Percentiles rank a stretch among this genome's conserved stretches.
Conservation (phyloP, 2,888 invertebrate species). For the Thecocarcelia acutangulata region DNA sequence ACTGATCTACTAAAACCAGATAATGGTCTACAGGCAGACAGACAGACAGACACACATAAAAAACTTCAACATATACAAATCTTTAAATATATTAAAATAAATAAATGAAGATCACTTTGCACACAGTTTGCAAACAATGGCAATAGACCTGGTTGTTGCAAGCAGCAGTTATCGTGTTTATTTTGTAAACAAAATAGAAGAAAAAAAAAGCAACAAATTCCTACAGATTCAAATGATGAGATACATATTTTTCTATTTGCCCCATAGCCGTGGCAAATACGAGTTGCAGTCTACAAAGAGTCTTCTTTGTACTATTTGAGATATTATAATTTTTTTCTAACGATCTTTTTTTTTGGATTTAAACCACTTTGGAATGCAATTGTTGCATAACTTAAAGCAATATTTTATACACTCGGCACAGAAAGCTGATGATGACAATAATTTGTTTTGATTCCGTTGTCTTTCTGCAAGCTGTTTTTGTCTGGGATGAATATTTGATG, state of each 20-base stretch:
- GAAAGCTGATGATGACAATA: slow-evolving; percentile 63
- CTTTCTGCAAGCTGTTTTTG: slow-evolving; percentile 3
- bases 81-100: slow-evolving; percentile 47
- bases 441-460: slow-evolving; percentile 57
- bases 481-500: slow-evolving; percentile 22
- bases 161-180: slow-evolving; percentile 6
- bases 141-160: slow-evolving; percentile 11
- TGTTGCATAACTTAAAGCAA: slow-evolving; percentile 57
- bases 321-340: slow-evolving; percentile 42
- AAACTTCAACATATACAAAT: slow-evolving; percentile 8
- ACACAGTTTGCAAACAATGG: slow-evolving; percentile 43
- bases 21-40: slow-evolving; percentile 44
- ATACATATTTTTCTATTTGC: slow-evolving; percentile 40
- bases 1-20: slow-evolving; percentile 63
- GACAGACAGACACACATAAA: slow-evolving; percentile 15
- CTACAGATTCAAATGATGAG: slow-evolving; percentile 66
- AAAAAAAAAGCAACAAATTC: slow-evolving; percentile 42
- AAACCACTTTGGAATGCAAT: slow-evolving; percentile 60
- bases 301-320: slow-evolving; percentile 43
- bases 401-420: slow-evolving; percentile 27
- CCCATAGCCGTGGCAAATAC: slow-evolving; percentile 20
- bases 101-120: slow-evolving; percentile 64
- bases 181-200: slow-evolving; percentile 9
- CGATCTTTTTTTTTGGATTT: slow-evolving; percentile 29
- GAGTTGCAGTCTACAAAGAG: slow-evolving; percentile 5